Conservation (phyloP, 2,113 vertebrate species). For the Strix uralensis region DNA sequence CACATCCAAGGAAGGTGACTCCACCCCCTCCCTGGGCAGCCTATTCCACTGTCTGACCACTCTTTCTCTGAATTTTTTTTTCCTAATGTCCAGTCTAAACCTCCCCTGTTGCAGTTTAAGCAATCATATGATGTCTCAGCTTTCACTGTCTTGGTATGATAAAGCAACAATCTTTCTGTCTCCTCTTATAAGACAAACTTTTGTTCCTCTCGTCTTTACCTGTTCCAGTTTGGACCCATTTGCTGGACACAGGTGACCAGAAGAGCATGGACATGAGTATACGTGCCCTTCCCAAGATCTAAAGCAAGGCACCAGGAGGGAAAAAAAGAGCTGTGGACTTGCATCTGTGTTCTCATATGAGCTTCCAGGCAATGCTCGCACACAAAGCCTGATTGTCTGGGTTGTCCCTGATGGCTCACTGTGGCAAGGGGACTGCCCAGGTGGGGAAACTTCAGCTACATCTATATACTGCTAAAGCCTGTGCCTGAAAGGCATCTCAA, state of each 20-base stretch:
- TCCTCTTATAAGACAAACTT: neutral
- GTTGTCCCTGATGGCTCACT: neutral
- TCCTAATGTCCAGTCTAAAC: too few species aligned
- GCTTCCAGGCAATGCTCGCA: neutral
- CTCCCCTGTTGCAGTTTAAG: too few species aligned
- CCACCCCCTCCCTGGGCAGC: too few species aligned
- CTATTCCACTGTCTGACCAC: too few species aligned
- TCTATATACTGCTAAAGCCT: neutral
- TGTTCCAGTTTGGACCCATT: neutral
- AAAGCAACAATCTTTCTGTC: neutral
- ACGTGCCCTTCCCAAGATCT: neutral
- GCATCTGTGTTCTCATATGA: neutral
- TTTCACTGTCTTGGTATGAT: neutral
- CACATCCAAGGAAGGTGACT: too few species aligned
- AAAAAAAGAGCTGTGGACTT: neutral
- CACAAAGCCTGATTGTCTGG: neutral
- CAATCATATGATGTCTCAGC: neutral
- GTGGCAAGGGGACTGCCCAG: neutral
- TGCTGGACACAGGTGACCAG: neutral
- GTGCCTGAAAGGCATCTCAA: neutral
- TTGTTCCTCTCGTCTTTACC: neutral
- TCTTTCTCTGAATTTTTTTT: too few species aligned
- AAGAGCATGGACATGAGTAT: rapidly evolving
- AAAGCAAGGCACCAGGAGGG: neutral
- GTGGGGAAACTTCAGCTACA: neutral